Conservation (phyloP, 1,140 invertebrate species). For the Nasonia longicornis region DNA sequence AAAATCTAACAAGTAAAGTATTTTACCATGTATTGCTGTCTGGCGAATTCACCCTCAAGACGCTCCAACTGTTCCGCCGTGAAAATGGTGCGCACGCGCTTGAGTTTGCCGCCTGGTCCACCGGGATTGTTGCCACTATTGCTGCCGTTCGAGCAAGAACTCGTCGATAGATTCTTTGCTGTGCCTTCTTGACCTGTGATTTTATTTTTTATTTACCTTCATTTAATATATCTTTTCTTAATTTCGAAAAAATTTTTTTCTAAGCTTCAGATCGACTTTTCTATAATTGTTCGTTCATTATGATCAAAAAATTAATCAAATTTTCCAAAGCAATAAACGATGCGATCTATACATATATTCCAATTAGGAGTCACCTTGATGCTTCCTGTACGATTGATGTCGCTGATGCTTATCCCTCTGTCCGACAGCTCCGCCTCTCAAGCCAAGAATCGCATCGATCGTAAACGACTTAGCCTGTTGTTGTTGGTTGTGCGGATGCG, state of each 20-base stretch:
- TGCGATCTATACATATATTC: not conserved
- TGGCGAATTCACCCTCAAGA: conserved; percentile 90
- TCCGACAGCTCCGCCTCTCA: conserved; percentile 64
- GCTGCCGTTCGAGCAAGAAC: conserved; percentile 71
- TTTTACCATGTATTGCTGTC: conserved; percentile 91
- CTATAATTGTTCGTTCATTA: too few relatives aligned
- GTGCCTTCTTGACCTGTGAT: conserved; percentile 59
- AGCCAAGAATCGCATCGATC: conserved; percentile 84
- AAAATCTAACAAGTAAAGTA: not conserved
- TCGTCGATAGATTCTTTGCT: conserved; percentile 72
- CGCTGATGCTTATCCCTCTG: conserved; percentile 63
- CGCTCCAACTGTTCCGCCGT: conserved; percentile 93
- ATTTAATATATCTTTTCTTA: not conserved
- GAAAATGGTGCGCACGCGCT: conserved; percentile 93
- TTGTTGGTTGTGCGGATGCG: conserved; percentile 62
- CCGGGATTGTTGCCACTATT: conserved; percentile 55
- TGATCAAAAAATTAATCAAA: not conserved
- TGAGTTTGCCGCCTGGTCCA: conserved; percentile 68
- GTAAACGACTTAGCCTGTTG: conserved; percentile 78
- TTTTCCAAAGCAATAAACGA: not conserved
- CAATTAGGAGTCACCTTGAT: conserved; percentile 54
- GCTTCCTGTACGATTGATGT: conserved; percentile 62
- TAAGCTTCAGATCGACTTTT: not conserved
- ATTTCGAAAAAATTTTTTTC: too few relatives aligned
- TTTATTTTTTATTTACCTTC: not conserved